Base-by-base conservation (phyloP, 2,888 invertebrate species). In the Philopedon plagiatum region DNA sequence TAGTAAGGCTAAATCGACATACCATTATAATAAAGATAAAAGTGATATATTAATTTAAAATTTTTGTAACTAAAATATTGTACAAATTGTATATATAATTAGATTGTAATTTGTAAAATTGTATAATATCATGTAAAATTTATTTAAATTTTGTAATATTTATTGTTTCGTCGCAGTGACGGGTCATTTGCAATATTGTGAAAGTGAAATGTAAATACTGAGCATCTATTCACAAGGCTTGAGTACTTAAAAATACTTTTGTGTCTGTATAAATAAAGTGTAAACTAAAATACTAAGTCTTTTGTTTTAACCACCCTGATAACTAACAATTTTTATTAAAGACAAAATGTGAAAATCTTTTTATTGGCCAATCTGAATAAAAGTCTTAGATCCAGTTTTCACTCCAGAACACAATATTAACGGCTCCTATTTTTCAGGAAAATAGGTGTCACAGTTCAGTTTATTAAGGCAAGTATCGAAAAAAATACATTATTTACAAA, bases 121-220 rank as follows among this genome's bases (percentile, higher is more conserved):
- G 80, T 81, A 81, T 67, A 78, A 77, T 75, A 76, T 73, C n/a
- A 68, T 73, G 66, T 71, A 75, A 49, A 73, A 66, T 62, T 62
- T 71, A 72, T 75, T 62, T 70, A 76, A n/a, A 76, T 71, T 56
- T 72, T 75, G 72, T 78, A 79, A 75, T 76, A 75, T 76, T 62
- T 62, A 56, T 69, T 54, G 41, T 69, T 62, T 62, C 66, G 65
- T 65, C 61, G 15, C 58, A 60, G 61, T 37, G 71, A 71, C 66
- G 56, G 61, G 49, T 57, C 23, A 80, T 77, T 81, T 84, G 84
- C 84, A 84, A 84, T 84, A 84, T 84, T 81, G 82, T 81, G 34
- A 49, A 63, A 39, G 18, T 66, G 56, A 60, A 76, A 79, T 80
- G 80, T 81, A 79, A 76, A 78, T 79, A 78, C 77, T 39, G 13